Evolutionary conservation across 37 sponge, comb jelly and placozoan genomes (phyloP), one percentile per base, ranked within the genome.

Genomic region (Bolinopsis microptera): DNA sequence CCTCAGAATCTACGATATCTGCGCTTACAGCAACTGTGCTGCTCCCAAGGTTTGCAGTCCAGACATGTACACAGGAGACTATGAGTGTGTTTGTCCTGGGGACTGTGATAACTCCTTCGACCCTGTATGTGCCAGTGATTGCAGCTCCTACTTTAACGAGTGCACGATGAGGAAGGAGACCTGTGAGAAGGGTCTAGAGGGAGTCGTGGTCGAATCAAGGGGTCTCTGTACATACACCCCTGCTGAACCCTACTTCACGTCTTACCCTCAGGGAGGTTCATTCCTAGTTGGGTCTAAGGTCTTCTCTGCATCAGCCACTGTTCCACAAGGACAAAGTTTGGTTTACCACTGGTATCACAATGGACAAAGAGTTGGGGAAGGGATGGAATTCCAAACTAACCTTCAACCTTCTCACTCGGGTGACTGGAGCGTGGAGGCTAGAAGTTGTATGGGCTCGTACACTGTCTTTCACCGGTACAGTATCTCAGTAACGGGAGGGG

Each of bases 91-190:
- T 3, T 72, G 75, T 28, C 75, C 75, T 24, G 31, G 75, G 5
- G 26, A 72, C 32, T 72, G 75, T 72, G 31, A n/a, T 21, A 72
- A 72, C 31, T 23, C 75, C 3, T 72, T 72, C 75, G 75, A 72
- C 32, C 75, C 75, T 28, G 75, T 72, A 5, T 72, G 75, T 28
- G 75, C 31, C 18, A 30, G 31, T 5, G 75, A 72, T 24, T 72
- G 75, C 18, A n/a, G 31, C 5, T 72, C 75, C 31, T 72, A 72
- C 75, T 72, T 72, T 28, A 72, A 72, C 75, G 75, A 72, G 75
- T 72, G 75, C 18, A 30, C 75, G 3, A 72, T 72, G 75, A n/a
- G 31, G 75, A 72, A 72, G 31, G 75, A 72, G 31, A 28, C 75
- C 22, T 72, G 75, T 72, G 75, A 72, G 75, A n/a, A 28, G 31